These are phyloP conservation scores for Anguilla obscura DNA, from an alignment of 2,797 vertebrate species.

Conservation along the genomic window DNA sequence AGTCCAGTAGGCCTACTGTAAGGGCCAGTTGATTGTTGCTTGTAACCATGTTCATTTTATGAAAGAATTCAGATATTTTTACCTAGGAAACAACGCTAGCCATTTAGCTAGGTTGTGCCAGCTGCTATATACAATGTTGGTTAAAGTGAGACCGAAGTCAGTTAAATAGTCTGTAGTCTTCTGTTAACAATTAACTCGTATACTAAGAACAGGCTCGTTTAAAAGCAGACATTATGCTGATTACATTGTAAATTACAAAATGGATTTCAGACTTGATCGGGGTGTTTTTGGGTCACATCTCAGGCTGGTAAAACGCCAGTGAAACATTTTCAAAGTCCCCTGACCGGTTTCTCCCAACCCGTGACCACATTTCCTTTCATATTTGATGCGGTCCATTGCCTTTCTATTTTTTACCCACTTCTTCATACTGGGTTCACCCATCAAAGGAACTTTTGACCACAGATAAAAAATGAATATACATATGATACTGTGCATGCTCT, in stretches of 20 bases:
- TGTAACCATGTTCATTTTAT: neutral
- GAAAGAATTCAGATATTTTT: neutral
- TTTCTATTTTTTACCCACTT: neutral
- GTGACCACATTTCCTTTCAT: neutral
- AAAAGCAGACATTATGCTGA: neutral
- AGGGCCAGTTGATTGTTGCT: neutral
- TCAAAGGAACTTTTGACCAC: neutral
- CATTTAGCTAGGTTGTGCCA: neutral
- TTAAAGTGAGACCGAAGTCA: neutral
- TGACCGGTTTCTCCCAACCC: neutral
- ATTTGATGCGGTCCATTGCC: neutral
- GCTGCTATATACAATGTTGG: neutral
- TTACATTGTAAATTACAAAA: slow-evolving; percentile 25
- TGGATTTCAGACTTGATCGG: neutral
- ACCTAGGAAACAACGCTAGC: neutral
- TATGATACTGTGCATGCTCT: neutral
- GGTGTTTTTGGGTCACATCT: neutral
- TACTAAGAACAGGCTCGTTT: neutral
- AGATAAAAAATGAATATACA: slow-evolving; percentile 1
- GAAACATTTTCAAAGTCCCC: neutral
- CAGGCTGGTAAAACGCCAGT: neutral
- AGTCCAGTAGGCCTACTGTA: neutral
- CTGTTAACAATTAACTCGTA: slow-evolving; percentile 27
- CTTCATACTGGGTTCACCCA: neutral
- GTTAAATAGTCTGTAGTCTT: neutral